Evolutionary conservation across 2,113 vertebrate genomes (phyloP).

Genomic region (Thamnaconus septentrionalis): DNA sequence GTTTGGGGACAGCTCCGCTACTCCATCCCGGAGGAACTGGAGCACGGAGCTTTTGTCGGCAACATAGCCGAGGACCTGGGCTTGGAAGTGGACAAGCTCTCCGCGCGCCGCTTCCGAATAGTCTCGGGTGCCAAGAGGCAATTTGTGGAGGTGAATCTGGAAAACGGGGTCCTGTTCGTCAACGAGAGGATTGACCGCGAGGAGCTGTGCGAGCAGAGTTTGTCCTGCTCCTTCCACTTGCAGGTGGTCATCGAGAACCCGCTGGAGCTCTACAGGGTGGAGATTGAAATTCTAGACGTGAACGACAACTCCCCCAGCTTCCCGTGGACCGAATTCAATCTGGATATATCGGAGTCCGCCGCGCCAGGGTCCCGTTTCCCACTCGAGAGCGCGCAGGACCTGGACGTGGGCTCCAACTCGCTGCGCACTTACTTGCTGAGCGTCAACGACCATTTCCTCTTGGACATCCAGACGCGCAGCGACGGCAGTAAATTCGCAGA

Average conservation of each 20-base stretch:
- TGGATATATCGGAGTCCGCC: slow-evolving; percentile 74
- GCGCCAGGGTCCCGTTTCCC: slow-evolving; percentile 70
- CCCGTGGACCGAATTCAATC: slow-evolving; percentile 71
- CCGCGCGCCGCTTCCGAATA: slow-evolving; percentile 70
- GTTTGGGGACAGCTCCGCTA: slow-evolving; percentile 70
- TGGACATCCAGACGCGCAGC: slow-evolving; percentile 73
- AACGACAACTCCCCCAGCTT: slow-evolving; percentile 72
- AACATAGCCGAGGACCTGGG: slow-evolving; percentile 74
- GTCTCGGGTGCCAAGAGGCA: slow-evolving; percentile 70
- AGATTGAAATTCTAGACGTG: slow-evolving; percentile 70
- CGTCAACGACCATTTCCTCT: slow-evolving; percentile 70
- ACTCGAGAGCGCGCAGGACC: slow-evolving; percentile 73
- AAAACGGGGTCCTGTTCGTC: slow-evolving; percentile 72
- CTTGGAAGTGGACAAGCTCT: slow-evolving; percentile 65
- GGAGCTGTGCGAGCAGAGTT: slow-evolving; percentile 72
- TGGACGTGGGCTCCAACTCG: slow-evolving; percentile 70
- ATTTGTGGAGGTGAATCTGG: slow-evolving; percentile 72
- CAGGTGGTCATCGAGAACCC: slow-evolving; percentile 74
- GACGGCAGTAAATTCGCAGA: slow-evolving; percentile 75
- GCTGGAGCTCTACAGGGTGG: slow-evolving; percentile 71
- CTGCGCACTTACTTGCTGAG: slow-evolving; percentile 71
- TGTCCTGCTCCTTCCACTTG: slow-evolving; percentile 70
- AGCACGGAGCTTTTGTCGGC: slow-evolving; percentile 73
- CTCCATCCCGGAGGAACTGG: slow-evolving; percentile 72
- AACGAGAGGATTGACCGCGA: slow-evolving; percentile 71